Evolutionary conservation across 2,797 vertebrate genomes (phyloP).

Genomic region (Odontamblyopus rebecca): DNA sequence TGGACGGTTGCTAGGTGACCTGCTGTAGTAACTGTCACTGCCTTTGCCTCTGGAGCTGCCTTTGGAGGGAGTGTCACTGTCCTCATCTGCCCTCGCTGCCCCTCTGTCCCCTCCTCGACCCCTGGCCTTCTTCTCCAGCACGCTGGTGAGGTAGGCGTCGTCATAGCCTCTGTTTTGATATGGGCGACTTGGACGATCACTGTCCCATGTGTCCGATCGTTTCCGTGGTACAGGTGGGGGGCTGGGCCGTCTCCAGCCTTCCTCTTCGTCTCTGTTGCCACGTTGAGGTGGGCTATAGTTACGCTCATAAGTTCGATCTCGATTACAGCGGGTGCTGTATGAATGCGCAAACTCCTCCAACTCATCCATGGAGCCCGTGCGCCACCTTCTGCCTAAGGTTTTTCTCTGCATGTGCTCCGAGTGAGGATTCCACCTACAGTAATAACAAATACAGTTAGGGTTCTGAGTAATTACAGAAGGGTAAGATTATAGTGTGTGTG

Average conservation of each 20-base stretch:
- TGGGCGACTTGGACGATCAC: slow-evolving; percentile 61
- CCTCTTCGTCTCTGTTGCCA: slow-evolving; percentile 58
- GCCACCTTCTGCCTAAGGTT: slow-evolving; percentile 80
- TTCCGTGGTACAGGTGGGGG: slow-evolving; percentile 79
- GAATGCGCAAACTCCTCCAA: slow-evolving; percentile 89
- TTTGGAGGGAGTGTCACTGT: slow-evolving; percentile 89
- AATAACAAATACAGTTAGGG: not conserved
- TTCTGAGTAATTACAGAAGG: not conserved
- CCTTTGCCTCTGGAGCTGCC: slow-evolving; percentile 83
- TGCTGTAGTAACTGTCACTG: slow-evolving; percentile 75
- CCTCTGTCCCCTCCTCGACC: slow-evolving; percentile 74
- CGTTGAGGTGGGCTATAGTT: slow-evolving; percentile 66
- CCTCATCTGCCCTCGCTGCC: slow-evolving; percentile 69
- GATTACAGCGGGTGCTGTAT: slow-evolving; percentile 59
- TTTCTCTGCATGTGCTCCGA: slow-evolving; percentile 91
- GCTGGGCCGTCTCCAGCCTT: slow-evolving; percentile 74
- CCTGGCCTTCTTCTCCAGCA: slow-evolving; percentile 86
- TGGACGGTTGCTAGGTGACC: slow-evolving; percentile 81
- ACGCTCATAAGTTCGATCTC: slow-evolving; percentile 70
- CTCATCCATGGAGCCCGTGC: slow-evolving; percentile 91
- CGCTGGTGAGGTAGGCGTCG: slow-evolving; percentile 81
- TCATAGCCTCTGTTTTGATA: slow-evolving; percentile 81
- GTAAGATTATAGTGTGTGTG: not conserved
- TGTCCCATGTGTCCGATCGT: slow-evolving; percentile 85
- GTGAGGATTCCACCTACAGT: slow-evolving; percentile 84